Evolutionary conservation across 2,888 invertebrate genomes (phyloP), one percentile per base, ranked within the genome.

Genomic region (Subacronicta megacephala): DNA sequence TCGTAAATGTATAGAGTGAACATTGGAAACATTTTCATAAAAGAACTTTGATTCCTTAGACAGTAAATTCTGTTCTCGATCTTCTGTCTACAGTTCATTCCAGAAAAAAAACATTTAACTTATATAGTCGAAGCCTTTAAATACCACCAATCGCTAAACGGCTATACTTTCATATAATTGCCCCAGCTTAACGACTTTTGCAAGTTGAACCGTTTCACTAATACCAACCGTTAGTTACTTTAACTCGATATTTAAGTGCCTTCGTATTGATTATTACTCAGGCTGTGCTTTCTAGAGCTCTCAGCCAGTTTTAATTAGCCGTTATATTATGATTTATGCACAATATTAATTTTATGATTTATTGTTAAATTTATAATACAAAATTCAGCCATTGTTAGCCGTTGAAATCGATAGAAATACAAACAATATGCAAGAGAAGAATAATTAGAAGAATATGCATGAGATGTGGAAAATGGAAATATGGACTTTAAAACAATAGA

Each of bases 151-250:
- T 67, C 56, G 58, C 52, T 57, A 63, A 68, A 59, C 54, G 56
- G 68, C 71, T n/a, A 73, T 63, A 71, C 75, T 77, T 79, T 75
- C 80, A 78, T 79, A 77, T 76, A 77, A 79, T 62, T 59, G 49
- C 55, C 45, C 53, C 55, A 46, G 69, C 73, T 68, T 77, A 81
- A 78, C 69, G 78, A 78, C 67, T 75, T 75, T 56, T 18, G 51
- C 58, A 77, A 81, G 72, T 81, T 77, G 47, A 62, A 54, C 70
- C 72, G 59, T 77, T 79, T 65, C 52, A 69, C 61, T 73, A 73
- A 81, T 71, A 70, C 72, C 55, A 64, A 36, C 53, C 52, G 57
- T 61, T 58, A 53, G 52, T 64, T 56, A 56, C 51, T 53, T 31
- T 17, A 38, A 33, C 53, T 60, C 44, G 45, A 64, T 65, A 74